Base-by-base conservation (phyloP, 2,888 invertebrate species). In the Lymantria monacha region DNA sequence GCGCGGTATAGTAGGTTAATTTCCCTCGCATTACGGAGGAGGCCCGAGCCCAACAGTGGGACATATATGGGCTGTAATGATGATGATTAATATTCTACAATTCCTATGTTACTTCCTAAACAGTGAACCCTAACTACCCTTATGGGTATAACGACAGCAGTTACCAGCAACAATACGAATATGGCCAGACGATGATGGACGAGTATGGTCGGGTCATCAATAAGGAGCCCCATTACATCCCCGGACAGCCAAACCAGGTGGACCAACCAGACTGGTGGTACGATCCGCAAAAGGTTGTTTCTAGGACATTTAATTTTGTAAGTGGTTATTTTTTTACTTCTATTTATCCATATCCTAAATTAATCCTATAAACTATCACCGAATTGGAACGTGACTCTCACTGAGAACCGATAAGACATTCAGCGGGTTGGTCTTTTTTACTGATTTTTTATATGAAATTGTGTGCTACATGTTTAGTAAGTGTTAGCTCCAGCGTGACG, bases 231-330 rank as follows among this genome's bases (percentile, higher is more conserved):
- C 67, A 66, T 8, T 70, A 69, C 48, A 61, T 80, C 0, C 84
- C 90, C 41, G 90, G 89, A 0, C 89, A 89, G 57, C 88, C 71
- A 76, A 93, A 85, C 83, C 92, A 81, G 80, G 64, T 91, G 66
- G 93, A 84, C 87, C 92, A 91, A 70, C 88, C 87, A 0, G 91
- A 91, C 73, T 92, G 92, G 88, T 89, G 86, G 85, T 91, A 88
- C 69, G 91, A 91, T 62, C 84, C 68, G 47, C 85, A 87, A 76
- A 91, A 93, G 59, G 92, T 94, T 12, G 87, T 94, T 41, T 96
- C 96, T 46, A 93, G 94, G 62, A 93, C 94, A 76, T 96, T 96
- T 69, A 95, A 94, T 71, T 97, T 97, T 76, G 94, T 94, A 73
- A 92, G 93, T 92, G 46, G 48, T 7, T n/a, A 13, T 1, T 10